Evolutionary conservation across 2,888 invertebrate genomes (phyloP), one percentile per base, ranked within the genome.

Genomic region (Synanthedon formicaeformis): DNA sequence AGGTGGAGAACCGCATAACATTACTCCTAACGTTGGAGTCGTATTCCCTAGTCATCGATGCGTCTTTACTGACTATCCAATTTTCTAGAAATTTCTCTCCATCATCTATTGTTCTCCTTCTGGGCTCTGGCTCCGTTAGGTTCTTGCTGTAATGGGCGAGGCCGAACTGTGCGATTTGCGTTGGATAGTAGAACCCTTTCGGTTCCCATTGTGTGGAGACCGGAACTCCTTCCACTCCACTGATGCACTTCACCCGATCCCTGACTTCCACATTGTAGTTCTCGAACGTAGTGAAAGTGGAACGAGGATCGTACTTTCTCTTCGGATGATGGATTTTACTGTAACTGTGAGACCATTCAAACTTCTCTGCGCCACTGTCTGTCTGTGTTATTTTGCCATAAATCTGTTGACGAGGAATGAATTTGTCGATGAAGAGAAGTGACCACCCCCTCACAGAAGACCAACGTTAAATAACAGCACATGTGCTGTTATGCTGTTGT

Each of bases 101-200:
- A 71, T 96, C 94, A 65, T 96, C 96, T 8, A 96, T 62, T 0
- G 78, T 56, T 51, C 90, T 91, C 57, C 91, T 86, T 51, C 92
- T 89, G 0, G 96, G 95, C 61, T 94, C 92, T 0, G 93, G 92
- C 66, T 96, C 96, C 0, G 94, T 94, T 12, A 98, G 81, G 78
- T 96, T 95, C 79, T 98, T 98, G 79, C 97, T 97, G 79, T 97
- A 99, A 82, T 99, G 99, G 10, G 98, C 96, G 54, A 99, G 82
- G 0, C 97, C 99, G 77, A 96, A 99, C 78, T 99, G 99, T 5
- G 99, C 98, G 60, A 99, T 98, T 86, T 99, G 99, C 1, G 98
- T 99, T 0, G 99, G 98, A 83, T 99, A 99, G 79, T 93, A 97
- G 79, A 99, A 98, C 0, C 99, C 99, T 58, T 92, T 92, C 41